Evolutionary conservation across 1,140 invertebrate species (phyloP), one percentile per base, ranked within the genome.

Genomic region (Atta colombica): DNA sequence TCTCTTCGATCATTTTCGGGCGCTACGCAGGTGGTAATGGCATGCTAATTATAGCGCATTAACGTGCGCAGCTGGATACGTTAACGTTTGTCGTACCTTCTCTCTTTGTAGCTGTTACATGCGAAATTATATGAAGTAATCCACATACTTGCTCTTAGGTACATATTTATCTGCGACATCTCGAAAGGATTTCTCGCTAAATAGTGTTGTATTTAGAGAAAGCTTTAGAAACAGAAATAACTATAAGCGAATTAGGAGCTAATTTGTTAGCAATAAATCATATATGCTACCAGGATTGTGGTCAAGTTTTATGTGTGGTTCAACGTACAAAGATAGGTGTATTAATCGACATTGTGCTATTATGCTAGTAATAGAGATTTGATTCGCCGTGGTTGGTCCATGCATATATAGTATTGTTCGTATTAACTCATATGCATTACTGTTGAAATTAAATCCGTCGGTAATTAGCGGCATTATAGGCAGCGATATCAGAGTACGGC

Each of bases 1-100:
- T 85, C 49, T 53, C 45, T 21, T 25, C 66, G 66, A 87, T 87
- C 78, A 81, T 82, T 75, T 85, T 80, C 78, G 58, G 84, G 31
- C 25, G 25, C 25, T 72, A 55, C 78, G 65, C 89, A 90, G 89
- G 85, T 90, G 89, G 75, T 85, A 90, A 90, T 71, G 80, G 77
- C n/a, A 77, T 61, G 87, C 58, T 84, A 88, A 88, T 90, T 90
- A 88, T 88, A 88, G 87, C 55, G 53, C 63, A 60, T 12, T 65
- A 82, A 72, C 81, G 65, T 55, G 65, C 81, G 61, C 53, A 81
- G 35, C 39, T 81, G 77, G 25, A 77, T 58, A 63, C n/a, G 39
- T 14, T 25, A 86, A 66, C 53, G 61, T 81, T 68, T 68, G 74
- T 28, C 51, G 28, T 81, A 58, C 45, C 51, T 68, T 80, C 45